Evolutionary conservation across 1,140 invertebrate genomes (phyloP), one percentile per base, ranked within the genome.

Genomic region (Cydia strobilella): DNA sequence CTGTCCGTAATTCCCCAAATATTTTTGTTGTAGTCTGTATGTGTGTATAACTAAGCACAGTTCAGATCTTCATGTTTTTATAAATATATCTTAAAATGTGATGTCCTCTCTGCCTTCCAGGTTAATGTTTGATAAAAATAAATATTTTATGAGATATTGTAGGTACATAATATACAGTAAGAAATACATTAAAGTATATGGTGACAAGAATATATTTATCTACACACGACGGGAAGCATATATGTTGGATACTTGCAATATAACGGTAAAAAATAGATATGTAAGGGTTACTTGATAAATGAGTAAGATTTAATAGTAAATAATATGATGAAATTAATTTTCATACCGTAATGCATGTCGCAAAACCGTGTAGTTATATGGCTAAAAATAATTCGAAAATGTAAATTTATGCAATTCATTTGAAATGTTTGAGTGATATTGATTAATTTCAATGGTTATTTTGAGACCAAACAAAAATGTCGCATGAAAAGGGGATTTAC

Each of bases 51-150:
- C 63, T 65, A 35, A 18, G 31, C 31, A 69, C 65, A 39, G 31
- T 42, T 69, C 27, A 35, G 9, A 69, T 69, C 65, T 69, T 18
- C 65, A 42, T 69, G 15, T 2, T 39, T n/a, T 20, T 69, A 35
- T 39, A 69, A 66, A n/a, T 66, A 66, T 27, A 13, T 66, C 12
- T 66, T 66, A n/a, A 66, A 66, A 66, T 66, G 13, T 66, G 63
- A 31, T 42, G 65, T 69, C 65, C 31, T 69, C 65, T 35, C 65
- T 18, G 2, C 31, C 27, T 69, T 69, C 65, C 65, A 39, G 65
- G 65, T 35, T 39, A 69, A 69, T 69, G 65, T 69, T 69, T 69
- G 65, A 35, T 69, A 69, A 18, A 69, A 69, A 69, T 66, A 35
- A 69, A 35, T 69, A 42, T 69, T 35, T 39, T 39, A 69, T 69